Conservation (phyloP, 1,140 invertebrate species). For the Thaumetopoea pityocampa region DNA sequence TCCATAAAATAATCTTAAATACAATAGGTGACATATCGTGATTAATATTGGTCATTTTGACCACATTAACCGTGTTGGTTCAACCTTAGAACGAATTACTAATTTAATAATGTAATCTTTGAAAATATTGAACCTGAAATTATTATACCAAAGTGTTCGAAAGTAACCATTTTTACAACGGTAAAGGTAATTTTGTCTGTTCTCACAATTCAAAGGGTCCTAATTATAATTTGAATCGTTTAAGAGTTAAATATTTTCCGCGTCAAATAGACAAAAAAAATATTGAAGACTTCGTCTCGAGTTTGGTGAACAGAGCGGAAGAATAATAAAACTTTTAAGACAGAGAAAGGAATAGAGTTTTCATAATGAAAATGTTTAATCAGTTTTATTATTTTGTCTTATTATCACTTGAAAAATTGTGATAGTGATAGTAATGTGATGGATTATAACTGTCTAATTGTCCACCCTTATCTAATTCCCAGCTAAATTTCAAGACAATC, state of each 20-base stretch:
- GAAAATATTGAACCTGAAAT: not conserved
- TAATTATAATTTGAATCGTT: constrained; percentile 72
- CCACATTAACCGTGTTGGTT: constrained; percentile 44
- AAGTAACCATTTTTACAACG: not conserved
- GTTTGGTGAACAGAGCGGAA: constrained; percentile 56
- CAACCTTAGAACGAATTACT: constrained; percentile 17
- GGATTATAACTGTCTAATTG: too few species aligned
- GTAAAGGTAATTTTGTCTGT: constrained; percentile 19
- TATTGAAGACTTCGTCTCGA: constrained; percentile 62
- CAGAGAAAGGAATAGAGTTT: too few species aligned
- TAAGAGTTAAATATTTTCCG: constrained; percentile 68
- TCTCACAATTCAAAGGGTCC: constrained; percentile 47
- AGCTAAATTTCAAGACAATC: too few species aligned
- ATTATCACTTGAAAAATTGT: too few species aligned
- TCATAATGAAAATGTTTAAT: too few species aligned
- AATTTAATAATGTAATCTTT: not conserved
- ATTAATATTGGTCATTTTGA: constrained; percentile 61
- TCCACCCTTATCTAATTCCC: too few species aligned
- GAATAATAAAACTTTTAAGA: constrained; percentile 31
- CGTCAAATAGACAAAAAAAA: constrained; percentile 59
- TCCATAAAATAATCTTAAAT: constrained; percentile 28
- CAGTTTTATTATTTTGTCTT: too few species aligned
- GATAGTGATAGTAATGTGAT: too few species aligned
- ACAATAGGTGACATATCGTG: constrained; percentile 55
- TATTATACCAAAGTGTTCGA: not conserved